A percentile compares a stretch with the other conserved stretches of the same genome.
phyloP scores from a whole-genome alignment of 2,888 invertebrate genomes.

The Cantharis rufa region DNA sequence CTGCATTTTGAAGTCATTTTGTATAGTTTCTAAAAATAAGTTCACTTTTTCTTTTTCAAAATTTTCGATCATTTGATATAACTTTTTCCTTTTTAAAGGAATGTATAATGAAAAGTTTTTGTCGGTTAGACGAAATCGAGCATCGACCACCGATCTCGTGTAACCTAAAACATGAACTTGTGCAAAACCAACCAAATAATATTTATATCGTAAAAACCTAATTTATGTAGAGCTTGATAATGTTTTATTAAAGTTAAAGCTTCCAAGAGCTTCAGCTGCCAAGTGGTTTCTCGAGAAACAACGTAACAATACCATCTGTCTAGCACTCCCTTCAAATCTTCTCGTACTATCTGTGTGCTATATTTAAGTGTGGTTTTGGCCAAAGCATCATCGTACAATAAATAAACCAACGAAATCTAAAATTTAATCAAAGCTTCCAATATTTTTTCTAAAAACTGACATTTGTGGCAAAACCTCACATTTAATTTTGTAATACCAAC shows the following conservation, averaged over 20 bases:
- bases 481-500: too few relatives aligned
- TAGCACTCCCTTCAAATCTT: conserved; percentile 32
- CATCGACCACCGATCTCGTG: conserved; percentile 31
- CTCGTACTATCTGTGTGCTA: too few relatives aligned
- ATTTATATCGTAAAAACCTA: conserved; percentile 46
- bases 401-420: too few relatives aligned
- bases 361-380: too few relatives aligned
- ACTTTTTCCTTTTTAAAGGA: too few relatives aligned
- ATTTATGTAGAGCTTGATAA: conserved; percentile 49
- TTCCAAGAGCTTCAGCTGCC: conserved; percentile 56
- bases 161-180: conserved; percentile 35
- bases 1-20: conserved; percentile 35
- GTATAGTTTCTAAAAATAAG: conserved; percentile 34
- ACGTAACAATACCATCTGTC: conserved; percentile 40
- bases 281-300: conserved; percentile 31
- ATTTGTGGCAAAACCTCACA: too few relatives aligned
- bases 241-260: conserved; percentile 59
- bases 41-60: conserved; percentile 47
- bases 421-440: too few relatives aligned
- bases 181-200: neutral
- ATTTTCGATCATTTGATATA: conserved; percentile 55
- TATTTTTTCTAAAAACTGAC: too few relatives aligned
- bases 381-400: too few relatives aligned
- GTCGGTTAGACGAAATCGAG: conserved; percentile 36
- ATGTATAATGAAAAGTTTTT: conserved; percentile 46